Conservation (phyloP, 2,113 vertebrate genomes). For the Stomatorhinus ivindoensis region DNA sequence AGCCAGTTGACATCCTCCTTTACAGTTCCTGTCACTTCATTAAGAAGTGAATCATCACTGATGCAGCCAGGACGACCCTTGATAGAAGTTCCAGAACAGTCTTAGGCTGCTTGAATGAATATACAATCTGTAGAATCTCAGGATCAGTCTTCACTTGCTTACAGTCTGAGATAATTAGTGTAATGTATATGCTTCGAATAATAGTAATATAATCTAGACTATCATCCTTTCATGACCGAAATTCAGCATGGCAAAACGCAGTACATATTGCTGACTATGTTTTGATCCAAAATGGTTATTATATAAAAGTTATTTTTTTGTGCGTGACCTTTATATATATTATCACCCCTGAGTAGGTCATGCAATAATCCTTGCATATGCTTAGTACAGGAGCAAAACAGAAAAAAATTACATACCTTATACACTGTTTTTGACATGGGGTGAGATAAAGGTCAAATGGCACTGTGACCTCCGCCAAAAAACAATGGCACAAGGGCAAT, state of each 20-base stretch:
- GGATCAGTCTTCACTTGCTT: not conserved
- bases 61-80: not conserved
- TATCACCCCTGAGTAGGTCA: not conserved
- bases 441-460: not conserved
- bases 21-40: not conserved
- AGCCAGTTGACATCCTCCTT: not conserved
- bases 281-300: not conserved
- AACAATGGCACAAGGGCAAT: not conserved
- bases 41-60: not conserved
- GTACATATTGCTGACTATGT: not conserved
- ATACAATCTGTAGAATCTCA: not conserved
- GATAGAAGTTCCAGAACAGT: not conserved
- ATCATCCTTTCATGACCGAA: not conserved
- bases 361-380: not conserved
- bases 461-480: not conserved
- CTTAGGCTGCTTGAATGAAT: not conserved
- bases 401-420: not conserved
- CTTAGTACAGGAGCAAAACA: not conserved
- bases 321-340: not conserved
- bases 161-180: not conserved
- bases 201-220: not conserved
- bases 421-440: not conserved
- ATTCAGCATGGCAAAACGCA: not conserved
- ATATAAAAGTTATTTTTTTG: not conserved
- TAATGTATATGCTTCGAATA: not conserved